Percentiles rank a stretch among this genome's conserved stretches.
These are phyloP conservation scores for Electrona antarctica DNA, from an alignment of 2,113 vertebrate genomes.

Conservation along the genomic window DNA sequence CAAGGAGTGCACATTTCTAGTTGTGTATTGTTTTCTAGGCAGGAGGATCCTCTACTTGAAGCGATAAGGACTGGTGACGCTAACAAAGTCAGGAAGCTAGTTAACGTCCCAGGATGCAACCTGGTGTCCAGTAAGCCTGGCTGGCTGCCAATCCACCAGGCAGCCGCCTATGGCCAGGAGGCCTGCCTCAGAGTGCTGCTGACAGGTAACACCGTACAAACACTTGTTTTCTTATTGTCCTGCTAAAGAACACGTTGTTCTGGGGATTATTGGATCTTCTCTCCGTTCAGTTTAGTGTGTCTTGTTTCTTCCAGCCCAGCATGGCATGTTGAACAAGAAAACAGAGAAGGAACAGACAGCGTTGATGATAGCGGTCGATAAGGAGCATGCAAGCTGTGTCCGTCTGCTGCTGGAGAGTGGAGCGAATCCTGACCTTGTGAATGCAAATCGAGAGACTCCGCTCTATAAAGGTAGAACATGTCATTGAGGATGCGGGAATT, in stretches of 20 bases:
- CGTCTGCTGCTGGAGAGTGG: slow-evolving; percentile 80
- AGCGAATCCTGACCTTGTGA: slow-evolving; percentile 83
- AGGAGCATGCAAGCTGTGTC: slow-evolving; percentile 80
- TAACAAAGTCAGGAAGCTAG: slow-evolving; percentile 74
- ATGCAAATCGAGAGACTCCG: slow-evolving; percentile 81
- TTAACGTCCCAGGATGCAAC: slow-evolving; percentile 71
- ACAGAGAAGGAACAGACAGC: slow-evolving; percentile 83
- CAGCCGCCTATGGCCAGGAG: slow-evolving; percentile 84
- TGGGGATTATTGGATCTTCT: too few relatives aligned
- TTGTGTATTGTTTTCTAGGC: slow-evolving; percentile 46
- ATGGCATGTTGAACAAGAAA: slow-evolving; percentile 78
- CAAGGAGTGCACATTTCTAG: too few relatives aligned
- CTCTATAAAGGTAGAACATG: slow-evolving; percentile 83
- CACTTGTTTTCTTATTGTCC: background rate
- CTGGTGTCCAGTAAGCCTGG: slow-evolving; percentile 85
- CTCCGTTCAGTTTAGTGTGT: too few relatives aligned
- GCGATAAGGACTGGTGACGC: slow-evolving; percentile 68
- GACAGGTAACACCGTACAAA: slow-evolving; percentile 72
- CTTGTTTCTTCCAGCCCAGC: slow-evolving; percentile 71
- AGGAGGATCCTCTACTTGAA: slow-evolving; percentile 69
- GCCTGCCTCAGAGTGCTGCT: slow-evolving; percentile 85
- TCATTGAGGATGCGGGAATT: too few relatives aligned
- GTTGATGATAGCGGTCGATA: slow-evolving; percentile 78
- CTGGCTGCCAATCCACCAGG: slow-evolving; percentile 91
- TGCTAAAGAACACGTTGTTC: too few relatives aligned